Conservation (phyloP, 2,797 vertebrate species). For the Esox lucius region DNA sequence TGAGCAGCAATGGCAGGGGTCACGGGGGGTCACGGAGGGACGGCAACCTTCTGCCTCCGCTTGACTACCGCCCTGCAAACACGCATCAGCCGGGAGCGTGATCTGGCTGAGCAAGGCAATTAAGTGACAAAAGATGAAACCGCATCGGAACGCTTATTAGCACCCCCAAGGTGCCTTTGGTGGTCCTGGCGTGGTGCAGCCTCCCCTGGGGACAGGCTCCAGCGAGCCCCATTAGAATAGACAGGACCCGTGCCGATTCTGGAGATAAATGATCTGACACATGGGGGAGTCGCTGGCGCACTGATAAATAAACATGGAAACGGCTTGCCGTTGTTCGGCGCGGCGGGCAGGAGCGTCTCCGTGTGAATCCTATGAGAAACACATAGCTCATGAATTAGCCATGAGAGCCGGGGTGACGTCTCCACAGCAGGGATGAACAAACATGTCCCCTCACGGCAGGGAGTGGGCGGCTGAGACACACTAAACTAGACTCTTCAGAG, state of each 20-base stretch:
- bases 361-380: conserved; percentile 17
- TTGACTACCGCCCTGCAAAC: neutral
- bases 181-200: conserved; percentile 6
- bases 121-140: conserved; percentile 26
- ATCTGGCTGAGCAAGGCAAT: conserved; percentile 24
- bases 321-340: conserved; percentile 34
- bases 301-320: conserved; percentile 54
- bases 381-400: conserved; percentile 45
- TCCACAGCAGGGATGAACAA: conserved; percentile 29
- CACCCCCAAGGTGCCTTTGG: conserved; percentile 43
- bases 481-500: neutral
- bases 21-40: neutral
- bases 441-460: conserved; percentile 27
- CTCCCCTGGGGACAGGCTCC: conserved; percentile 11
- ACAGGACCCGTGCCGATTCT: conserved; percentile 26
- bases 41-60: neutral
- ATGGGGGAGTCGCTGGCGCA: conserved; percentile 8
- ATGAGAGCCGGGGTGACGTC: conserved; percentile 21
- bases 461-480: conserved; percentile 11
- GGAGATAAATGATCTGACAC: conserved; percentile 43
- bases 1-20: neutral
- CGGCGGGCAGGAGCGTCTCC: conserved; percentile 15
- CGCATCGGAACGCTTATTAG: conserved; percentile 23
- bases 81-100: neutral
- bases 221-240: conserved; percentile 33